phyloP scores from a whole-genome alignment of 2,888 invertebrate genomes.

The Phymatocera aterrima region DNA sequence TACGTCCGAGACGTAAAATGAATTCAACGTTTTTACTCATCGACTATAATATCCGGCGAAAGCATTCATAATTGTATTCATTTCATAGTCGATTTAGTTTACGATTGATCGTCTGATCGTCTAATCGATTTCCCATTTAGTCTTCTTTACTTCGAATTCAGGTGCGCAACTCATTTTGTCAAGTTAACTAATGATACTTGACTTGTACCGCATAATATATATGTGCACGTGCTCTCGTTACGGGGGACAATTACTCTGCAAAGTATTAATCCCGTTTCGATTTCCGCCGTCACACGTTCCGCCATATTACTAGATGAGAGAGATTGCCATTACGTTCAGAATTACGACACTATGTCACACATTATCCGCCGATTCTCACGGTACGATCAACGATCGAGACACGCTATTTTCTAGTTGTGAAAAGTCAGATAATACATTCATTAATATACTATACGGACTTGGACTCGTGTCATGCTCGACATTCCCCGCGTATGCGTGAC shows the following conservation, averaged over 20 bases:
- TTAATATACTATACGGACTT: background rate
- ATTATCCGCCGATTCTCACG: constrained; percentile 29
- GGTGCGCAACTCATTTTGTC: background rate
- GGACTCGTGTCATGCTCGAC: constrained; percentile 5
- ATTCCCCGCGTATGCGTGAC: background rate
- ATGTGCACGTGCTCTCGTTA: background rate
- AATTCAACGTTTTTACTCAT: background rate
- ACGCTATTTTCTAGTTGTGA: background rate
- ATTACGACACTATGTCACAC: constrained; percentile 14
- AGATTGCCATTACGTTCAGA: background rate
- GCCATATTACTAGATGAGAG: background rate
- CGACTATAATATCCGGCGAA: background rate
- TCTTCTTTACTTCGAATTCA: background rate
- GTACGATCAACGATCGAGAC: constrained; percentile 9
- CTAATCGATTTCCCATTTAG: background rate
- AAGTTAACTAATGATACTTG: background rate
- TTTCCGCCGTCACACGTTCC: constrained; percentile 19
- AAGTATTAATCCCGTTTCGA: constrained; percentile 24
- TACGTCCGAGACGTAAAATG: background rate
- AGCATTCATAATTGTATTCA: background rate
- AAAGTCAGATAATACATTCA: background rate
- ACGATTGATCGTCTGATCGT: background rate
- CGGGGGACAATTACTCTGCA: background rate
- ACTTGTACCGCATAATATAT: no score
- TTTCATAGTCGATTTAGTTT: background rate